A percentile compares a stretch with the other conserved stretches of the same genome.
These are phyloP conservation scores for Monodelphis domestica DNA, from an alignment of 2,797 vertebrate species.

Conservation along the genomic window DNA sequence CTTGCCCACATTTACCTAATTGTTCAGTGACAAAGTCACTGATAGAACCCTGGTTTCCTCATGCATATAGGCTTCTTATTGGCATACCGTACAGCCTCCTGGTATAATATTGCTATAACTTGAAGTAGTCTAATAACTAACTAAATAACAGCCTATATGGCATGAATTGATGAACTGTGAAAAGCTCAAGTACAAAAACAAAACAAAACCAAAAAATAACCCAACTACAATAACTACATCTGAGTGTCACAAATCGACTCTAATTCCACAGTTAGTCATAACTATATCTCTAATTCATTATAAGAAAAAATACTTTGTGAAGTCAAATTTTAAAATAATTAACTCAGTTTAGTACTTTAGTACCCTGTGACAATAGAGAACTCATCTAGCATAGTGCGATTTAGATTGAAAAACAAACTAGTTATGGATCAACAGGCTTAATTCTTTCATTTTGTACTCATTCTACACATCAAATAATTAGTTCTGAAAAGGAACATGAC, in stretches of 20 bases:
- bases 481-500: neutral
- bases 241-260: neutral
- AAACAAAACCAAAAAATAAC: neutral
- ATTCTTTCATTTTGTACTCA: neutral
- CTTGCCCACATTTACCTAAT: neutral
- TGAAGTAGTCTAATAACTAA: neutral
- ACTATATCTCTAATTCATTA: neutral
- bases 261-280: neutral
- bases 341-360: neutral
- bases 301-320: neutral
- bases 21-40: neutral
- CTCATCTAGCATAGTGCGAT: neutral
- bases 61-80: neutral
- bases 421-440: neutral
- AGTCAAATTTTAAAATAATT: neutral
- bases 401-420: neutral
- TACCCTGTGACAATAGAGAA: neutral
- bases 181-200: neutral
- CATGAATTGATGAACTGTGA: neutral
- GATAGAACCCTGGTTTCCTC: neutral
- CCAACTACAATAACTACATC: neutral
- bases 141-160: neutral
- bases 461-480: neutral
- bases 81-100: neutral
- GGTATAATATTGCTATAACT: neutral